phyloP scores from a whole-genome alignment of 2,888 invertebrate species.

The Apotomis betuletana region DNA sequence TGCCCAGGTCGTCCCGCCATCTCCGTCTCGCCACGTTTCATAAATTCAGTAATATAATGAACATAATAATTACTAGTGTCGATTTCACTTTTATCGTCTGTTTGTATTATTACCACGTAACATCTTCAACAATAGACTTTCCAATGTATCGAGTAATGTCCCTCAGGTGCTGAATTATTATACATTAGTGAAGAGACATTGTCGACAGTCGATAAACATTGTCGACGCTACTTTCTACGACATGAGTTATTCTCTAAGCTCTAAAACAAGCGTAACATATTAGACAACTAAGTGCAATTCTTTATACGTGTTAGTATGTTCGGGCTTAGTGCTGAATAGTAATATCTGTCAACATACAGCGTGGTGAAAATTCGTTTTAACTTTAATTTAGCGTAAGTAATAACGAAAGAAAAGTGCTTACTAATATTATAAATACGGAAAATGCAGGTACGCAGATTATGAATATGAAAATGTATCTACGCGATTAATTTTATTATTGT shows the following conservation, averaged over 20 bases:
- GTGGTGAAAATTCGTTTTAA: neutral
- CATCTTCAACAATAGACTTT: slow-evolving; percentile 20
- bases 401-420: too few species aligned
- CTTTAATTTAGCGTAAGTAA: neutral
- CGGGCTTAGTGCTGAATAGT: slow-evolving; percentile 5
- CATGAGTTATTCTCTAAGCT: neutral
- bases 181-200: slow-evolving; percentile 12
- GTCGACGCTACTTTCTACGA: slow-evolving; percentile 11
- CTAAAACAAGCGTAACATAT: neutral
- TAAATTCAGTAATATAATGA: too few species aligned
- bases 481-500: too few species aligned
- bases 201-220: slow-evolving; percentile 16
- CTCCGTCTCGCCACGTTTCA: too few species aligned
- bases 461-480: too few species aligned
- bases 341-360: neutral
- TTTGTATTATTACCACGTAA: slow-evolving; percentile 7
- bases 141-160: slow-evolving; percentile 12
- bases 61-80: neutral
- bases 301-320: slow-evolving; percentile 15
- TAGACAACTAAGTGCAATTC: slow-evolving; percentile 10
- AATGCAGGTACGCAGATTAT: too few species aligned
- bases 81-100: slow-evolving; percentile 14
- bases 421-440: too few species aligned
- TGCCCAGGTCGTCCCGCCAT: too few species aligned
- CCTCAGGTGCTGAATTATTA: slow-evolving; percentile 13